Conservation (phyloP, 1,140 invertebrate genomes). For the Yoshiicerus persimilis region DNA sequence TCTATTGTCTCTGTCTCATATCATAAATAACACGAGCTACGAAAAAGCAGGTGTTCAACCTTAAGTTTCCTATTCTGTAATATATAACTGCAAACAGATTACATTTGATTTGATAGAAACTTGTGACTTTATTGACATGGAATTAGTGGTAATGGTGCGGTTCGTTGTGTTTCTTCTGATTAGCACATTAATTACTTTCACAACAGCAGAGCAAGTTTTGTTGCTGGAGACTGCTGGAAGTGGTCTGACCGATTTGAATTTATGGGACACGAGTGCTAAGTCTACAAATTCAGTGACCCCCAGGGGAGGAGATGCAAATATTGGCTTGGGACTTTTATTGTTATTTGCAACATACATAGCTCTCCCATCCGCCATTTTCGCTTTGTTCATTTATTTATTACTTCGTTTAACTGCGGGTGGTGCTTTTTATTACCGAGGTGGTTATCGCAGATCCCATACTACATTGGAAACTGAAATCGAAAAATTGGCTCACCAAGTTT, state of each 20-base stretch:
- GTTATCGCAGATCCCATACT: background rate
- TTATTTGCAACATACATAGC: background rate
- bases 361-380: background rate
- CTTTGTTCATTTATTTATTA: conserved; percentile 1
- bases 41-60: no score
- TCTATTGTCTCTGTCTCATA: no score
- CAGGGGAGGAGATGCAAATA: background rate
- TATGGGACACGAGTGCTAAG: background rate
- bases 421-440: background rate
- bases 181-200: background rate
- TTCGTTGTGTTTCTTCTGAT: background rate
- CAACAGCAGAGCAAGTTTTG: background rate
- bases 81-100: no score
- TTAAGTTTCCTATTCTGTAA: no score
- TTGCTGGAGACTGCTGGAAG: background rate
- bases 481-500: background rate
- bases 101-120: background rate
- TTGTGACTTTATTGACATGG: background rate
- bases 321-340: background rate
- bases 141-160: background rate
- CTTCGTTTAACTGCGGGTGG: background rate
- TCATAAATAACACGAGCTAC: no score
- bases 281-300: background rate
- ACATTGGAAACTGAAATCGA: background rate
- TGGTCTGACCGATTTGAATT: background rate